A percentile compares a stretch with the other conserved stretches of the same genome.
Evolutionary conservation across 2,888 invertebrate genomes (phyloP).

Genomic region (Tubiluchus corallicola): DNA sequence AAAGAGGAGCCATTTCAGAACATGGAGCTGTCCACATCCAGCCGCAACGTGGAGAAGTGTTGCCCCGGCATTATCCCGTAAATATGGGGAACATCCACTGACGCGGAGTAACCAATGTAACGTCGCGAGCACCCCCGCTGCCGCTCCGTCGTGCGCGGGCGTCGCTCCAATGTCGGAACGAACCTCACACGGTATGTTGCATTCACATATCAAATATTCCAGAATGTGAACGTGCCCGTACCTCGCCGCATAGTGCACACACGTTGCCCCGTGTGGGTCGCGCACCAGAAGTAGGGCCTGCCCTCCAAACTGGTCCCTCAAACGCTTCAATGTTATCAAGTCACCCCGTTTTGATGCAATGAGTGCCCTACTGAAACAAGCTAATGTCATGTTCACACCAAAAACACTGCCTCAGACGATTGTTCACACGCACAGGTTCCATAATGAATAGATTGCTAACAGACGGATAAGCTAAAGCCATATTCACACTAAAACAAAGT

Average conservation of each 20-base stretch:
- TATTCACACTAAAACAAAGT: too few species aligned
- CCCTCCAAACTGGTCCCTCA: too few species aligned
- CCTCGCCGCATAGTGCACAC: conserved; percentile 28
- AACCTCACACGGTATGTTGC: conserved; percentile 17
- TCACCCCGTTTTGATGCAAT: too few species aligned
- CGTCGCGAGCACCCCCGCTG: conserved; percentile 25
- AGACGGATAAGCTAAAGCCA: too few species aligned
- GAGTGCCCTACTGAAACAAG: too few species aligned
- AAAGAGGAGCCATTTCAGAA: conserved; percentile 41
- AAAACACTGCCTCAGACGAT: too few species aligned
- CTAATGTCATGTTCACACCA: too few species aligned
- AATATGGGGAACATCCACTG: conserved; percentile 18
- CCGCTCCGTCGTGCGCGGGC: conserved; percentile 29
- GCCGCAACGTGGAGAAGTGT: conserved; percentile 29
- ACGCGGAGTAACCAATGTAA: conserved; percentile 25
- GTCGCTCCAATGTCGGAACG: conserved; percentile 24
- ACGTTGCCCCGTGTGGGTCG: conserved; percentile 25
- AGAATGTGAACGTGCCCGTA: conserved; percentile 22
- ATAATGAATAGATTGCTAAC: too few species aligned
- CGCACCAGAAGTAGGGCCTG: too few species aligned
- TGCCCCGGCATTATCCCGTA: conserved; percentile 26
- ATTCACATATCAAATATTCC: conserved; percentile 20
- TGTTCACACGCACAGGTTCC: too few species aligned
- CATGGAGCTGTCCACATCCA: conserved; percentile 38
- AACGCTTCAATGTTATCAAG: too few species aligned